Percentiles rank a stretch among this genome's conserved stretches.
Evolutionary conservation across 2,113 vertebrate genomes (phyloP).

Genomic region (Ceyx margarethae): DNA sequence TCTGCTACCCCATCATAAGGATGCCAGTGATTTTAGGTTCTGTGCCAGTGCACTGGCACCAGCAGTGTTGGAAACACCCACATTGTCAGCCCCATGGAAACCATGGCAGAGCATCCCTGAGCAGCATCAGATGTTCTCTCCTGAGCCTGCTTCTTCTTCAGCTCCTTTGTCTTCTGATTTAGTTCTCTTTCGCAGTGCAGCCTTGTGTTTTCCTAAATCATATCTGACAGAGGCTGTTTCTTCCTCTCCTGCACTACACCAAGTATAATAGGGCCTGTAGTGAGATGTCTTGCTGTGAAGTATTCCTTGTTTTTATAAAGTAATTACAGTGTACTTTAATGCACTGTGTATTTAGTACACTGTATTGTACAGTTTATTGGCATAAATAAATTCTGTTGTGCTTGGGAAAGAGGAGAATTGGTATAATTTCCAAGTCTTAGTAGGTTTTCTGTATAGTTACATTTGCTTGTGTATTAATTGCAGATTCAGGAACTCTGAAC

Average conservation of each 20-base stretch:
- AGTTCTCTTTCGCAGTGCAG: neutral
- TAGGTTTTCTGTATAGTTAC: neutral
- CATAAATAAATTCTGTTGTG: neutral
- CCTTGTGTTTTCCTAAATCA: neutral
- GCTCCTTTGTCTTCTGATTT: conserved; percentile 19
- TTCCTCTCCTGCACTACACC: neutral
- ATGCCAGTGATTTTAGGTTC: neutral
- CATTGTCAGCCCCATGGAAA: neutral
- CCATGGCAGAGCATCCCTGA: neutral
- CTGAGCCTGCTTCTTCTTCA: neutral
- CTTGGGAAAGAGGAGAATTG: neutral
- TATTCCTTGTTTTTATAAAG: conserved; percentile 46
- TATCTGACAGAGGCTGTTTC: neutral
- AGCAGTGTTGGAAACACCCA: neutral
- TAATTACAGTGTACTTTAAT: conserved; percentile 39
- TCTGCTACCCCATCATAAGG: neutral
- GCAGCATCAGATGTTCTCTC: neutral
- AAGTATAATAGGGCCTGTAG: conserved; percentile 17
- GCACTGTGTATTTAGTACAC: conserved; percentile 8
- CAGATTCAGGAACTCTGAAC: neutral
- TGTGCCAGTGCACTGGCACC: neutral
- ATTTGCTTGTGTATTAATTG: conserved; percentile 8
- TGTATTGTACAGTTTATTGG: neutral
- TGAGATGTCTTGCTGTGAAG: conserved; percentile 34
- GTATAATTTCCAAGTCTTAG: neutral